Base-by-base conservation (phyloP, 2,888 invertebrate genomes). In the Drosophila differens region DNA sequence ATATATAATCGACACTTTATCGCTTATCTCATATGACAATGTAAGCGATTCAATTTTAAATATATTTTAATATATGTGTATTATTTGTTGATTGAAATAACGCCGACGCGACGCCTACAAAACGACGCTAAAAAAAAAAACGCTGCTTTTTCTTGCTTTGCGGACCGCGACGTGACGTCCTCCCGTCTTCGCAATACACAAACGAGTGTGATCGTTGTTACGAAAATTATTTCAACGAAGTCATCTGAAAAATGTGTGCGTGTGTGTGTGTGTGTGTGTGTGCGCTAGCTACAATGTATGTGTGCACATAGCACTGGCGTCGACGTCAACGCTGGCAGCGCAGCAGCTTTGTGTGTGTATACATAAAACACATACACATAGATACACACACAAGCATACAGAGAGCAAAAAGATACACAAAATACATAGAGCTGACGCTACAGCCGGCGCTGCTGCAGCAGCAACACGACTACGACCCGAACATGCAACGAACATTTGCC, bases 131-230 rank as follows among this genome's bases (percentile, higher is more conserved):
- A 81, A 79, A 63, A 72, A 64, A 64, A 72, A 68, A 71, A 71
- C 78, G 79, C 61, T 82, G 57, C 58, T 73, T 76, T 72, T 69
- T 37, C 19, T 47, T 55, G 66, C 57, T 82, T 49, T 84, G 57
- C 86, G 81, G 81, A 85, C 79, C 61, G 77, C 72, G 79, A 62
- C 74, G 81, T 78, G 82, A 89, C 91, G 89, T 90, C 91, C 91
- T 90, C 79, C 88, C 91, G 91, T 92, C 92, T 89, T 89, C 89
- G 85, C 92, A 91, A 91, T 92, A 92, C 91, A 91, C 91, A 91
- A 92, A 90, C 92, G 92, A 93, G 92, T 93, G 92, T 92, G 93
- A 93, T 92, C 93, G 92, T 89, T 89, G 91, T 91, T 89, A 88
- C 90, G 86, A 91, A 91, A 90, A 91, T 83, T 85, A 83, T 91